Base-by-base conservation (phyloP, 2,113 vertebrate genomes). In the Agapornis roseicollis region DNA sequence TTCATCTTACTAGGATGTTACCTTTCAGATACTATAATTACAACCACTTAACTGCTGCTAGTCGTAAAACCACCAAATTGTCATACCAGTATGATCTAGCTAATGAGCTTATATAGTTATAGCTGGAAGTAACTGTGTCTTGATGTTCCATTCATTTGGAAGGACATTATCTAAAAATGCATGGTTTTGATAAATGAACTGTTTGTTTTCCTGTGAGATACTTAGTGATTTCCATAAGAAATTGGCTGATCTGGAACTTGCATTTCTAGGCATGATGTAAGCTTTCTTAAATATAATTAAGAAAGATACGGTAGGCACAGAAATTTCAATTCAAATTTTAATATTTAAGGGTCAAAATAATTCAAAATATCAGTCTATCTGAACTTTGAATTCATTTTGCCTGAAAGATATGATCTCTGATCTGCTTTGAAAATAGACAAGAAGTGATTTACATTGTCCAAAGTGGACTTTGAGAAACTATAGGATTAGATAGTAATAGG, bases 1-100 rank as follows among this genome's bases (percentile, higher is more conserved):
- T 97, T 93, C 77, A 89, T 96, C 92, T 97, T 94, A 88, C 71
- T 86, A 82, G 93, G 73, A 87, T 87, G 69, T 52, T 94, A 88
- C 88, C 63, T 94, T 94, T 96, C 94, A 92, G 74, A 81, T 93
- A 53, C 56, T 92, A n/a, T 96, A 92, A 95, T 96, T 97, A 89
- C 12, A 19, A 90, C 85, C 68, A 86, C 71, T 90, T 94, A 90
- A 95, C 68, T 90, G 74, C 79, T 85, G 58, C 37, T 90, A 81
- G 63, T 93, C 60, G 29, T 85, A 91, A 96, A 94, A 55, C 28
- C 25, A 95, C 50, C 29, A 73, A 83, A 94, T 90, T 93, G 88
- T 88, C 78, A 41, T 83, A 91, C 17, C 35, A 50, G 79, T 94
- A 68, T 89, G 61, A 72, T 87, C 33, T 71, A 76, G 29, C 41